Evolutionary conservation across 2,888 invertebrate genomes (phyloP), one percentile per base, ranked within the genome.

Genomic region (Branchellion lobata): DNA sequence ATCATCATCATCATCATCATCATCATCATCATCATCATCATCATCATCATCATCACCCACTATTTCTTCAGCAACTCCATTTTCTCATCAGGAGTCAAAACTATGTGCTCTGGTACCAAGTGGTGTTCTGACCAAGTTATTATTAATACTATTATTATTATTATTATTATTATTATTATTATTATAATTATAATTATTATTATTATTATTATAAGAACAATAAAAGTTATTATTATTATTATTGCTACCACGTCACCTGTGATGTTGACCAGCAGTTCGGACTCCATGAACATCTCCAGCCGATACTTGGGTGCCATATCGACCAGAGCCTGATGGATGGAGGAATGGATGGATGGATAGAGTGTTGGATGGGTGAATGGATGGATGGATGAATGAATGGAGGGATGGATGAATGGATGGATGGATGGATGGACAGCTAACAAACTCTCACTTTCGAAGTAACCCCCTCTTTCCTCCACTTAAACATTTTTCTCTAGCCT

Each of bases 231-330:
- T 69, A 47, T 77, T n/a, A n/a, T n/a, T n/a, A n/a, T n/a, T n/a
- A n/a, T n/a, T n/a, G n/a, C n/a, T n/a, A n/a, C 89, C 86, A 96
- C 96, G 85, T 98, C 97, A 87, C 98, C 97, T 0, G 97, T 98
- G 11, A 98, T 97, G 86, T 98, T 98, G 83, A 99, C 97, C 75
- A 99, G 89, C 72, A 99, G 89, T 87, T 99, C 99, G 0, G 97
- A 87, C 83, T 90, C 90, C 21, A 90, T 83, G 83, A 90, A 96
- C 81, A 98, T 96, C 88, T 99, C 99, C 82, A 99, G 89, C 84
- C 96, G 96, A 87, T 99, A 99, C 87, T 99, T 99, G 0, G 98
- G 98, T 0, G 97, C 97, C 97, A 99, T 98, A 87, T 99, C 98
- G 0, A 94, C 93, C 69, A 98, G 88, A 0, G 96, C 94, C 89